A percentile compares a stretch with the other conserved stretches of the same genome.
Evolutionary conservation across 2,888 invertebrate genomes (phyloP).

Genomic region (Noctua comes): DNA sequence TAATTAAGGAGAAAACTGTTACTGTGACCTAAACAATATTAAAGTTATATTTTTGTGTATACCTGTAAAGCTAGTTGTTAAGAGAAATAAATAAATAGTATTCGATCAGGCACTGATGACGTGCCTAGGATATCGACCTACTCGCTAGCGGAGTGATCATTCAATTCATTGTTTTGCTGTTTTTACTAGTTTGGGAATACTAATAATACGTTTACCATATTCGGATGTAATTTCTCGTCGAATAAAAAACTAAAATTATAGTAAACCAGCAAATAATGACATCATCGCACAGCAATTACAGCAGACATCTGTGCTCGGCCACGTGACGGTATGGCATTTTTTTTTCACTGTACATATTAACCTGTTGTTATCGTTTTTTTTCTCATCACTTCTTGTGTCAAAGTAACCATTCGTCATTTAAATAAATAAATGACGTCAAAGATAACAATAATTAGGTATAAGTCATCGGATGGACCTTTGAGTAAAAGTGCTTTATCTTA

Average conservation of each 20-base stretch:
- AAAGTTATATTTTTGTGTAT: neutral
- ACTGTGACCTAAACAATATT: neutral
- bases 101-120: neutral
- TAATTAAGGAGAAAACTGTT: neutral
- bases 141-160: neutral
- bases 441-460: no score
- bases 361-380: conserved; percentile 8
- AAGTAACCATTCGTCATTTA: no score
- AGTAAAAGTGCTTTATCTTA: no score
- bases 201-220: conserved; percentile 24
- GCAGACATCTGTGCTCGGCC: conserved; percentile 19
- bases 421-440: no score
- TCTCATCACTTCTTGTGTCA: no score
- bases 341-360: conserved; percentile 1
- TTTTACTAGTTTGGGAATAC: neutral
- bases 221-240: neutral
- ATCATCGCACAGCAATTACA: conserved; percentile 40
- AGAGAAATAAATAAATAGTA: neutral
- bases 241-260: conserved; percentile 27
- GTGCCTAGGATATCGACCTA: neutral
- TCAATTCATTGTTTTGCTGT: conserved; percentile 2
- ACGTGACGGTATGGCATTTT: conserved; percentile 40
- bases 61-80: neutral
- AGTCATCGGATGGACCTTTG: no score
- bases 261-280: conserved; percentile 35